Evolutionary conservation across 2,113 vertebrate species (phyloP), one percentile per base, ranked within the genome.

Genomic region (Bombycilla garrulus): DNA sequence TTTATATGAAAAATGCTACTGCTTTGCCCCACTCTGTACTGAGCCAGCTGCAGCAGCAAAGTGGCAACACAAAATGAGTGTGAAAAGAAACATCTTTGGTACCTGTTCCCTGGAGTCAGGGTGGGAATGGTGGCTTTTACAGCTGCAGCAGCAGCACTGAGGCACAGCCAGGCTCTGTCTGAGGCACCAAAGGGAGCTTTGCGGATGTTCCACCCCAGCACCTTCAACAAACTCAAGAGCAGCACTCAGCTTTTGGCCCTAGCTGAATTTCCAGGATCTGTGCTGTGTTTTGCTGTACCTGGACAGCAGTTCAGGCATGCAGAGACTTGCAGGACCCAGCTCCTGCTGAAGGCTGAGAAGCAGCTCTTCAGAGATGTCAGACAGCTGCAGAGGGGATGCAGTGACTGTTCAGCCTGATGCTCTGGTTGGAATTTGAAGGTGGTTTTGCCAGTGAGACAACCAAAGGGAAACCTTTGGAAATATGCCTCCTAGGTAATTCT

Each of bases 401-500:
- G 33, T 7, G 33, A 3, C 22, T 50, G 10, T 12, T 24, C 54
- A 33, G 33, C 17, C 66, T 29, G 24, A 29, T 15, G 38, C 38
- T 6, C 6, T 8, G 38, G 38, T 1, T n/a, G 20, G 48, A 31
- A 24, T 12, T 0, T 24, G 38, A 50, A 50, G 45, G 33, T 1
- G 4, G 35, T 33, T 87, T 79, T 50, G 18, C 16, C 50, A 50
- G 15, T 2, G 33, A 70, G 36, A 50, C 19, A 18, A 5, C 31
- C 11, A 15, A 89, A 61, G 42, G 29, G 25, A 35, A 86, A 47
- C 26, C 20, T 60, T 26, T 16, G 36, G 77, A 76, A 90, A 79
- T 14, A 28, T 2, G 3, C 9, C n/a, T 81, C 17, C 28, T 29
- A 53, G n/a, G 13, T 53, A 45, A 67, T 72, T 24, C 33, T 33